These are phyloP conservation scores for Colletes gigas DNA, from an alignment of 1,140 invertebrate genomes.

Conservation along the genomic window DNA sequence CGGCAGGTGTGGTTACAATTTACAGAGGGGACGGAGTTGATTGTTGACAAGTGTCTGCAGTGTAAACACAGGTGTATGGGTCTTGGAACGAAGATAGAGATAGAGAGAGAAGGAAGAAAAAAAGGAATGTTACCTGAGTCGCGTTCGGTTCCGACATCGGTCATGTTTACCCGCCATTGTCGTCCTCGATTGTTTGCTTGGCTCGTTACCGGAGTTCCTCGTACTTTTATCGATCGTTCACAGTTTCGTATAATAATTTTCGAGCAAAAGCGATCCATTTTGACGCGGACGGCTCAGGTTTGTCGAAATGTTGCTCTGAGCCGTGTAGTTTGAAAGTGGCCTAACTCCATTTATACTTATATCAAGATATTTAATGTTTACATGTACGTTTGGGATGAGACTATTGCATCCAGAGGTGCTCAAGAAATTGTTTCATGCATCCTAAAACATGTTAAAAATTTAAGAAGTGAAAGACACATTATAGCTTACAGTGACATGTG, in stretches of 20 bases:
- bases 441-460: no score
- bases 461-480: no score
- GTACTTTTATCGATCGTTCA: conserved; percentile 26
- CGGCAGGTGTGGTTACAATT: conserved; percentile 35
- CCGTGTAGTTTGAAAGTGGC: no score
- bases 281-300: neutral
- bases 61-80: conserved; percentile 65
- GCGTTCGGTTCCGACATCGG: conserved; percentile 37
- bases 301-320: no score
- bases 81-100: neutral
- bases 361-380: no score
- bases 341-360: no score
- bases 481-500: no score
- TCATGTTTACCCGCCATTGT: conserved; percentile 59
- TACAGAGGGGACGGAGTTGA: conserved; percentile 27
- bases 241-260: conserved; percentile 33
- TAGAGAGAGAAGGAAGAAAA: neutral
- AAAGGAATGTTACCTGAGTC: conserved; percentile 38
- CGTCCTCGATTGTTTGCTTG: conserved; percentile 35
- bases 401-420: no score
- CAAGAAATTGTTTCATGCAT: no score
- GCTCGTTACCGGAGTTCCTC: conserved; percentile 42
- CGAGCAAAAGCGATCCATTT: neutral
- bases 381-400: no score
- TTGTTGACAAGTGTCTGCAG: conserved; percentile 56